Percentiles rank a stretch among this genome's conserved stretches.
Conservation (phyloP, 1,140 invertebrate genomes). For the Trichonephila clavipes region DNA sequence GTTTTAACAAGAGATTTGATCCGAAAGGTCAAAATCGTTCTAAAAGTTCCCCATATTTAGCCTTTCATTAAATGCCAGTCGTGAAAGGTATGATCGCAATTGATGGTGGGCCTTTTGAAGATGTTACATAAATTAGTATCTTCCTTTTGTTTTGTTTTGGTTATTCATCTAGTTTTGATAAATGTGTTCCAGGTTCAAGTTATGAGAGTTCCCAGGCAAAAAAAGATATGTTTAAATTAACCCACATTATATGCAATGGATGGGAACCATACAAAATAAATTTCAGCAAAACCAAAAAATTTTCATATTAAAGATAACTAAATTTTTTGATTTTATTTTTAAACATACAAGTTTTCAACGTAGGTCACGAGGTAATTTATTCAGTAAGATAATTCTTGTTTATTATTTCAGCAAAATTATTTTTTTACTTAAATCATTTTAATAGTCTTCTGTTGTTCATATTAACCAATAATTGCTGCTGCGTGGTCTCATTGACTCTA, state of each 20-base stretch:
- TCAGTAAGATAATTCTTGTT: too few relatives aligned
- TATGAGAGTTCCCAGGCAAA: too few relatives aligned
- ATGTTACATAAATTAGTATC: background rate
- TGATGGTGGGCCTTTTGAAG: background rate
- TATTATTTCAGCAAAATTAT: too few relatives aligned
- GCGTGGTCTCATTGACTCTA: too few relatives aligned
- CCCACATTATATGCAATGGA: too few relatives aligned
- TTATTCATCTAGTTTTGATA: background rate
- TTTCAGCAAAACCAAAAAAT: background rate
- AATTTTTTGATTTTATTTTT: too few relatives aligned
- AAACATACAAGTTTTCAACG: too few relatives aligned
- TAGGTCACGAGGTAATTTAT: too few relatives aligned
- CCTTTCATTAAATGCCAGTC: conserved; percentile 61
- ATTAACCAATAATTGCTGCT: too few relatives aligned
- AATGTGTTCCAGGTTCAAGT: background rate
- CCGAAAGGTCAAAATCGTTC: conserved; percentile 31
- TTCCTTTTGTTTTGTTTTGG: background rate
- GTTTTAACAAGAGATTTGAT: conserved; percentile 46
- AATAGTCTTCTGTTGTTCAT: too few relatives aligned
- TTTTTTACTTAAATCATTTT: too few relatives aligned
- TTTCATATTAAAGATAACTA: background rate
- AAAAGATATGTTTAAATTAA: too few relatives aligned
- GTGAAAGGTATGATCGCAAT: conserved; percentile 51
- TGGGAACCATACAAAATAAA: background rate
- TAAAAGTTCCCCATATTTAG: conserved; percentile 51